Base-by-base conservation (phyloP, 37 sponge, comb jelly and placozoan species). In the Halichondria panicea region DNA sequence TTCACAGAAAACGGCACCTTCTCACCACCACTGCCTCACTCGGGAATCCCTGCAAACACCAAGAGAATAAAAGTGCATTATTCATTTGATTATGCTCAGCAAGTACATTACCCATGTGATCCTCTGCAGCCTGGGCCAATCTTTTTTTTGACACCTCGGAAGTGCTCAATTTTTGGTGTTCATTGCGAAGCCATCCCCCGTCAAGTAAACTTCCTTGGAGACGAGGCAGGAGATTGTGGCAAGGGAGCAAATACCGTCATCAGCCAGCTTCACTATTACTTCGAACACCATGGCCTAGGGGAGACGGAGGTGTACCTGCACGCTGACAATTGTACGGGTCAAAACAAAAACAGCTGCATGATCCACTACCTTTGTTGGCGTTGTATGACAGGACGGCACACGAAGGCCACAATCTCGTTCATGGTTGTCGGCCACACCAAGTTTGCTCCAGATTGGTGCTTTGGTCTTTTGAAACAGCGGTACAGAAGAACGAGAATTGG, bases 101-200 rank as follows among this genome's bases (percentile, higher is more conserved):
- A 87, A 37, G 70, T 77, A 1, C 88, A 88, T 50, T 88, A 71
- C 68, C 88, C 82, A 11, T 71, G 36, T 0, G 71, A 88, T 42
- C 82, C 88, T 1, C 57, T 64, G 6, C 88, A 81, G 50, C 88
- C 88, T 21, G 89, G 89, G 0, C 89, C 89, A 11, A 72, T 88
- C 22, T 88, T 82, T 37, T 88, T 88, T 58, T 37, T 82, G 9
- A 82, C 89, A 18, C 82, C 83, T 2, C 21, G 79, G 6, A 88
- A 82, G 68, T 82, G 89, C 42, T 66, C 71, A 21, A 56, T 88
- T 0, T 88, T 88, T 58, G 89, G 89, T 11, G 75, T 88, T 24
- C 66, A 70, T 76, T 88, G 89, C 44, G 89, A 88, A 42, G 72
- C 68, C 7, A 64, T 88, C 6, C 89, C 89, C 3, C 60, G 68